Evolutionary conservation across 2,888 invertebrate genomes (phyloP), one percentile per base, ranked within the genome.

Genomic region (Caenorhabditis japonica): DNA sequence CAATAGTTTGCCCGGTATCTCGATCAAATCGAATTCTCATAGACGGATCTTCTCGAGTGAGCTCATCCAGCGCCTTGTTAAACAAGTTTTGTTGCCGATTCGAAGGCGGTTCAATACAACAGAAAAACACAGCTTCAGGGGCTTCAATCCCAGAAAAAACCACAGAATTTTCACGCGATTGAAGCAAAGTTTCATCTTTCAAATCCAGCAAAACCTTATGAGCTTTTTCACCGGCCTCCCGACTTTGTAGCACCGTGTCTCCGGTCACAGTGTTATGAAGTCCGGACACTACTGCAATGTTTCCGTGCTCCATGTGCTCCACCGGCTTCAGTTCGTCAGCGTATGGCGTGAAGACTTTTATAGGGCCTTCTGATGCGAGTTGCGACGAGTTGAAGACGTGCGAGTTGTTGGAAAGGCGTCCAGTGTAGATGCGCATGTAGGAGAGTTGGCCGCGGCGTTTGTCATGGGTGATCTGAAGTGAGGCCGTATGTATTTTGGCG

Each of bases 101-200:
- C n/a, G 77, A 77, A 3, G 97, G 97, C 90, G 97, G 93, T 89
- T 99, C 97, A 76, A 99, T 92, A 1, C 94, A 93, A 88, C 97
- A 97, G 87, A 96, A 93, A 89, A 96, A 97, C 0, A 99, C 99
- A 0, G 99, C 95, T 85, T 94, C 93, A 0, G 96, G 96, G 68
- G 95, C 89, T 44, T 91, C 91, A 0, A 93, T 91, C 2, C 93
- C 92, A 80, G 75, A 59, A 41, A 79, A 78, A 12, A 66, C 44
- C 1, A 70, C 60, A 0, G 59, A 17, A 0, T 36, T 23, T 7
- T 55, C 69, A 21, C 33, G 46, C 25, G 43, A 13, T 13, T 34
- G 38, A 3, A 51, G 23, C n/a, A 43, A n/a, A 23, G 30, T 30
- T 10, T n/a, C 43, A 2, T 13, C 12, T 52, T 34, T 12, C 5